A percentile compares a stretch with the other conserved stretches of the same genome.
These are phyloP conservation scores for Brachypalpus laphriformis DNA, from an alignment of 2,888 invertebrate species.

Conservation along the genomic window DNA sequence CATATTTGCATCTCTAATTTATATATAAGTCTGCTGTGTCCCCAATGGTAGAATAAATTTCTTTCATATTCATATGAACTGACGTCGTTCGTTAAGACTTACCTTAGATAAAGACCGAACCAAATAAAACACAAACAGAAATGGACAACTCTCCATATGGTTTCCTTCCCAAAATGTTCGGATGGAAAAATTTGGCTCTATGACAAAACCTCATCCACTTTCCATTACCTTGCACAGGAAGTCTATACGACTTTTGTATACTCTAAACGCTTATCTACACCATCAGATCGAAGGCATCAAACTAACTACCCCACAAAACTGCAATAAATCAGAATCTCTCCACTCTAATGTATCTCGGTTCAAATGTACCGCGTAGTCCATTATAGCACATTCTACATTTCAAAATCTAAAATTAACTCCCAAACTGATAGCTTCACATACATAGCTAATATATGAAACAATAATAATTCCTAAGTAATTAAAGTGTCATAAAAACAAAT, in stretches of 20 bases:
- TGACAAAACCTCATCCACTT: not conserved
- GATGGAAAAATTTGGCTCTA: no score
- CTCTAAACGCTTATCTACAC: slow-evolving; percentile 6
- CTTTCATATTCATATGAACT: no score
- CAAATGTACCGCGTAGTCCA: not conserved
- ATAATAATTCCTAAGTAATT: slow-evolving; percentile 57
- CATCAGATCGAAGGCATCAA: not conserved
- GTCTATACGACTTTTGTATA: not conserved
- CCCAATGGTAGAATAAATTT: no score
- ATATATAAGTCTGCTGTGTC: no score
- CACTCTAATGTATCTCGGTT: not conserved
- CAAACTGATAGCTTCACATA: slow-evolving; percentile 21
- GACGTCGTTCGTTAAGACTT: no score
- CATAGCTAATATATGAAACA: slow-evolving; percentile 53
- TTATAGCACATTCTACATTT: not conserved
- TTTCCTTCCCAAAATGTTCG: no score
- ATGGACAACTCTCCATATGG: not conserved
- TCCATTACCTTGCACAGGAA: not conserved
- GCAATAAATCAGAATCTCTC: slow-evolving; percentile 3
- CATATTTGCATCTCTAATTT: no score
- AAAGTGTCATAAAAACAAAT: slow-evolving; percentile 66
- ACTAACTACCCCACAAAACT: not conserved
- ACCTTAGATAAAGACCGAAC: no score
- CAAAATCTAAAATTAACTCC: slow-evolving; percentile 34
- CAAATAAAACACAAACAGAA: not conserved